phyloP scores from a whole-genome alignment of 30 jellyfish, hydroid and myxozoan species.

The Clytia hemisphaerica region DNA sequence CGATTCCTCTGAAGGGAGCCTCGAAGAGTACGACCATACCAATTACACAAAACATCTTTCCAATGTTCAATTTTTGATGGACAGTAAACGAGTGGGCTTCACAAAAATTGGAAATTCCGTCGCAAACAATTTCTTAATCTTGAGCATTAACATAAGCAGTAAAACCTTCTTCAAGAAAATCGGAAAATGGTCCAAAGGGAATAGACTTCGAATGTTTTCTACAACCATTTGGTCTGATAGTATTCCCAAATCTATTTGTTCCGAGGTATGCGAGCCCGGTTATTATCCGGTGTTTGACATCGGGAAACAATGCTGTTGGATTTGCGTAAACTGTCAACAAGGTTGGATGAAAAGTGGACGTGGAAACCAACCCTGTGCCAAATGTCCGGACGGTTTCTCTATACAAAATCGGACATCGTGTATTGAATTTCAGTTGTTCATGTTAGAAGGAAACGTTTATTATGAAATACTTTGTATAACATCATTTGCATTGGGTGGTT shows the following conservation, averaged over 20 bases:
- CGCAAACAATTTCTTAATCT: too few species aligned
- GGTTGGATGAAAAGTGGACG: not conserved
- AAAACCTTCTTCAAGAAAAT: too few species aligned
- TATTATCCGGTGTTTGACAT: not conserved
- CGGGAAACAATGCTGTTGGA: constrained; percentile 17
- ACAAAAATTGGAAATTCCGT: too few species aligned
- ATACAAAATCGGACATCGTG: not conserved
- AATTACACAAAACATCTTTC: too few species aligned
- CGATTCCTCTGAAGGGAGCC: too few species aligned
- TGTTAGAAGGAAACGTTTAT: not conserved
- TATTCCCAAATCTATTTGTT: not conserved
- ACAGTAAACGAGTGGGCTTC: too few species aligned
- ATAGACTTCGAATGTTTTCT: not conserved
- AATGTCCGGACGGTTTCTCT: not conserved
- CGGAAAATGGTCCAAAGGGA: not conserved
- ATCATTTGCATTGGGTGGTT: too few species aligned
- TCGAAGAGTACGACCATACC: too few species aligned
- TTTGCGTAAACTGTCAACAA: not conserved
- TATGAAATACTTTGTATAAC: too few species aligned
- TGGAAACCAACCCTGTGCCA: not conserved
- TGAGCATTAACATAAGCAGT: too few species aligned
- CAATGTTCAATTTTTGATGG: too few species aligned
- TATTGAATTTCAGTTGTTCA: not conserved
- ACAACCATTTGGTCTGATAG: not conserved
- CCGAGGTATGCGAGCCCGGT: not conserved